Evolutionary conservation across 2,888 invertebrate species (phyloP), one percentile per base, ranked within the genome.

Genomic region (Drosophila paramelanica): DNA sequence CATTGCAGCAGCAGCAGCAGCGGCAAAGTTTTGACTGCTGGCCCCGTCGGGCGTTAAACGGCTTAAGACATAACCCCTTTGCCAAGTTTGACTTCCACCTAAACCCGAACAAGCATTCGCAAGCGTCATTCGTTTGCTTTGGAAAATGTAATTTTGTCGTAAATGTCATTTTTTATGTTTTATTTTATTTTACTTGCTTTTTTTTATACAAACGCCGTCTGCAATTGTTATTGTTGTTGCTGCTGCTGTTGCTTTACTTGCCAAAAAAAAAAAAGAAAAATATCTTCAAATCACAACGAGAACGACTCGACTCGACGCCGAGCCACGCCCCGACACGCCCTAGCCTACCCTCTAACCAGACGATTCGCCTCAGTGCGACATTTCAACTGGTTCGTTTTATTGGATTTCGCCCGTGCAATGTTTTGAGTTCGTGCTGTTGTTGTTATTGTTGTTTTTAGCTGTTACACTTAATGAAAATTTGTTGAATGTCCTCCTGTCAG

Each of bases 121-220:
- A 45, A 43, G 45, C 60, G 58, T n/a, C n/a, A 45, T 50, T 64
- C 51, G 45, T 65, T 65, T 45, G 43, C 31, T 62, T 71, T 62
- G 72, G 64, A 62, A 79, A 81, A 79, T 82, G 81, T 79, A 82
- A 81, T 81, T 81, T 81, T 77, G 75, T 73, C 80, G 77, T 77
- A 75, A 82, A 81, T 80, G 82, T 79, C 77, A 79, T 79, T 80
- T 82, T 82, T 82, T 81, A 81, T 79, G 79, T 79, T 67, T 53
- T 53, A 47, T 49, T 41, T 53, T 51, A 56, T 39, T 50, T 31
- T 64, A 45, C 38, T 3, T 31, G 43, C 27, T 60, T 51, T 51
- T 56, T 61, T 52, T 49, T 23, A 3, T 4, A 23, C 25, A 45
- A 64, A 25, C 58, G 41, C 27, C 76, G 58, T 58, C 62, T 67